Evolutionary conservation across 2,113 vertebrate species (phyloP).

Genomic region (Ornithorhynchus anatinus): DNA sequence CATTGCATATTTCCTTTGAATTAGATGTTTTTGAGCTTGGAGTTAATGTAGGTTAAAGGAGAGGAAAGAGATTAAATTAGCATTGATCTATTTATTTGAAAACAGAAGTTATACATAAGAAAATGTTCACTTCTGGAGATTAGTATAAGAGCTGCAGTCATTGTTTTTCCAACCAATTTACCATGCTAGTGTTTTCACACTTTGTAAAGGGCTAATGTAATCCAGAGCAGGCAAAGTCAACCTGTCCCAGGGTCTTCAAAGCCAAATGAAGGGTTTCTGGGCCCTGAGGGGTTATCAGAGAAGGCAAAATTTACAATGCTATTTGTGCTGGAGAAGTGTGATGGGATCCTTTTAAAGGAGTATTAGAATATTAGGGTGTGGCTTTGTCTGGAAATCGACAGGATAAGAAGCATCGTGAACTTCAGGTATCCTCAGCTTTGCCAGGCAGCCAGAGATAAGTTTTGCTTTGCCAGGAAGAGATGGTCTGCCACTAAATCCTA

Average conservation of each 20-base stretch:
- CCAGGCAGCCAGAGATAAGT: background rate
- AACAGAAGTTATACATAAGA: background rate
- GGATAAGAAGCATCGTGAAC: background rate
- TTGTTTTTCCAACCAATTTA: background rate
- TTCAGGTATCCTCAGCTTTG: background rate
- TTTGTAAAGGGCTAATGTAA: slow-evolving; percentile 3
- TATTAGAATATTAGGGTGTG: background rate
- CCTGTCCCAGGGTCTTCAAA: background rate
- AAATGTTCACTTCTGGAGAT: background rate
- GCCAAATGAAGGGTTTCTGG: background rate
- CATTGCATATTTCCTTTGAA: background rate
- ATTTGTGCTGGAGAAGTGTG: background rate
- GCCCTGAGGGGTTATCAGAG: slow-evolving; percentile 18
- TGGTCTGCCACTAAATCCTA: slow-evolving; percentile 11
- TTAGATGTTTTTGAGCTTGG: background rate
- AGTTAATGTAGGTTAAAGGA: background rate
- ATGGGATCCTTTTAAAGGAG: background rate
- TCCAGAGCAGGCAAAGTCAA: background rate
- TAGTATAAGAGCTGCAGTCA: background rate
- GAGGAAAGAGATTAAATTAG: background rate
- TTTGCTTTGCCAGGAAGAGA: background rate
- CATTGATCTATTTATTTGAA: background rate
- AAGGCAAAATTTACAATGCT: background rate
- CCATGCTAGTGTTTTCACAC: background rate
- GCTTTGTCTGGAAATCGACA: background rate